phyloP scores from a whole-genome alignment of 2,797 vertebrate genomes.

The Pitangus sulphuratus region DNA sequence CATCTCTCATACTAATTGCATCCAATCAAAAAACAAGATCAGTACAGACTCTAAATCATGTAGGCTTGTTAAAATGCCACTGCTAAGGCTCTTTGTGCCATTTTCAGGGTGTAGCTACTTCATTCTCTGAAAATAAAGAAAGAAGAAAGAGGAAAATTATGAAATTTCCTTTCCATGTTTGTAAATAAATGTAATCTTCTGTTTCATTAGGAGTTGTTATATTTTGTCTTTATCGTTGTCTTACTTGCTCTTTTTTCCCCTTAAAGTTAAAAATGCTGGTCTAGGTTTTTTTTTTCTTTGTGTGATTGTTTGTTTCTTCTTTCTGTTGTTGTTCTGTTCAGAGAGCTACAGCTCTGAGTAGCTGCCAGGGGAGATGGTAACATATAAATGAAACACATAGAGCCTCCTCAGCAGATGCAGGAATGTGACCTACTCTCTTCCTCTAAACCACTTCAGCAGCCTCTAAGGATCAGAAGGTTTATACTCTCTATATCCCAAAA shows the following conservation, averaged over 20 bases:
- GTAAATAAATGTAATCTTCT: not conserved
- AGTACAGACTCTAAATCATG: conserved; percentile 52
- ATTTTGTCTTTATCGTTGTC: not conserved
- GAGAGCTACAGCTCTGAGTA: not conserved
- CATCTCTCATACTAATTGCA: conserved; percentile 61
- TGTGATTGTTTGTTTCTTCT: not conserved
- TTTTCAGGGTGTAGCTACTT: conserved; percentile 38
- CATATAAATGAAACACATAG: not conserved
- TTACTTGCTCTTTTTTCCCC: not conserved
- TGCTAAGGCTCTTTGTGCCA: conserved; percentile 30
- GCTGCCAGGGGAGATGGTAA: not conserved
- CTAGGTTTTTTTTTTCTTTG: not conserved
- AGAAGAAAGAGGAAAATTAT: not conserved
- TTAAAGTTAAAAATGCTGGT: not conserved
- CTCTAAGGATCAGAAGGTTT: not conserved
- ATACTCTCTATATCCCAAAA: accelerated
- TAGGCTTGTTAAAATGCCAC: conserved; percentile 65
- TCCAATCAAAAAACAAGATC: conserved; percentile 62
- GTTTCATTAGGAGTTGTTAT: not conserved
- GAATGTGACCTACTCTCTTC: not conserved
- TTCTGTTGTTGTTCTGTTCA: not conserved
- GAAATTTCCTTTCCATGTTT: not conserved
- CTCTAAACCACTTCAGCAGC: not conserved
- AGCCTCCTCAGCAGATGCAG: not conserved
- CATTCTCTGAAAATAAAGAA: conserved; percentile 46